Conservation (phyloP, 2,888 invertebrate species). For the Alloplasta piceator region DNA sequence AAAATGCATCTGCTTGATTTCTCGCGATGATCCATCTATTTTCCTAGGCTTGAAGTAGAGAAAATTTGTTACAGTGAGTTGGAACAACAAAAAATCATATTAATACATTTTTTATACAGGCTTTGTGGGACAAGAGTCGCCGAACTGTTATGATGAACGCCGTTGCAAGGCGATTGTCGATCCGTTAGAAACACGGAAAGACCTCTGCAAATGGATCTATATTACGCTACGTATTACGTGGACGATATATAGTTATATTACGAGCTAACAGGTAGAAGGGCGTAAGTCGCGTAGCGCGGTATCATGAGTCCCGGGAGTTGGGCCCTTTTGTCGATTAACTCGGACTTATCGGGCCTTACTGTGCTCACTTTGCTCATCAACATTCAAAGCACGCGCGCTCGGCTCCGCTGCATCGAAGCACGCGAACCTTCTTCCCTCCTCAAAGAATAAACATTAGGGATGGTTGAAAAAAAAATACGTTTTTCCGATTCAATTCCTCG, state of each 20-base stretch:
- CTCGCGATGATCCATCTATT: too few relatives aligned
- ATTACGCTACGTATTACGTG: background rate
- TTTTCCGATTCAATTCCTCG: too few relatives aligned
- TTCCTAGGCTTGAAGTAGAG: too few relatives aligned
- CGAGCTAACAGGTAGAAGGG: background rate
- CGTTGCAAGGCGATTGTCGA: slow-evolving; percentile 30
- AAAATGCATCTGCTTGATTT: too few relatives aligned
- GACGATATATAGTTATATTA: background rate
- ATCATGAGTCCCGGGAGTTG: too few relatives aligned
- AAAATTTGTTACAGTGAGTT: too few relatives aligned
- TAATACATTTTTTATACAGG: slow-evolving; percentile 10
- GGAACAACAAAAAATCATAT: too few relatives aligned
- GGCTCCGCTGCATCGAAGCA: slow-evolving; percentile 31
- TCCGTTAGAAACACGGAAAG: slow-evolving; percentile 55
- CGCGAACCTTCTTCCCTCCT: background rate
- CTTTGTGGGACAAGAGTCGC: slow-evolving; percentile 33
- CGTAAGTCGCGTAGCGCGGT: too few relatives aligned
- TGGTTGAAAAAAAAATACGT: too few relatives aligned
- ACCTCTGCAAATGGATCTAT: slow-evolving; percentile 40
- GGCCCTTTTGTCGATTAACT: too few relatives aligned
- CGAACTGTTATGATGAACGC: slow-evolving; percentile 32
- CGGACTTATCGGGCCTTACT: too few relatives aligned
- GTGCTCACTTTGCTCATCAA: slow-evolving; percentile 31
- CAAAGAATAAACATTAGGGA: too few relatives aligned
- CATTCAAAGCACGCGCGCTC: slow-evolving; percentile 47